Conservation (phyloP, 2,888 invertebrate species). For the Cephalotes varians region DNA sequence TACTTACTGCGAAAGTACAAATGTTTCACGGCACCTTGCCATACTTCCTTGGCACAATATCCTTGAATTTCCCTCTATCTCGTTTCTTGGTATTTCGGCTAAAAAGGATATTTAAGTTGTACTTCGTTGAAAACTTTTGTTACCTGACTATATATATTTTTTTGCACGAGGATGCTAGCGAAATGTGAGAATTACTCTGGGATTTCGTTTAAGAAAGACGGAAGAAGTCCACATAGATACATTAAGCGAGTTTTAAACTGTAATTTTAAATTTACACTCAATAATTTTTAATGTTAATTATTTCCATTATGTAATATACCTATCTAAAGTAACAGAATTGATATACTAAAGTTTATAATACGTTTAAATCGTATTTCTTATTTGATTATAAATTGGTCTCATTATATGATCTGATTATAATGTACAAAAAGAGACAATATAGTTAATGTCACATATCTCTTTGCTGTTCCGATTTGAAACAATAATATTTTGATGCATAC, state of each 20-base stretch:
- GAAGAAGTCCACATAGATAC: neutral
- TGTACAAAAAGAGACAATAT: neutral
- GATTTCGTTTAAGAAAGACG: slow-evolving; percentile 2
- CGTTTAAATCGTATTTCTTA: neutral
- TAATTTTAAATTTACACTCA: neutral
- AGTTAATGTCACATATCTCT: neutral
- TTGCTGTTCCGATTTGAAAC: neutral
- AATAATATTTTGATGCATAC: neutral
- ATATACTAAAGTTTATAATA: neutral
- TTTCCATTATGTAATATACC: neutral
- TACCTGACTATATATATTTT: slow-evolving; percentile 14
- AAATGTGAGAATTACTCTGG: neutral
- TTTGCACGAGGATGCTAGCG: neutral
- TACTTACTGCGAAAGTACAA: slow-evolving; percentile 31
- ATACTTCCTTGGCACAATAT: slow-evolving; percentile 25
- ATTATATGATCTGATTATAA: neutral
- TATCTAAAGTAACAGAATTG: neutral
- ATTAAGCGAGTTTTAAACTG: neutral
- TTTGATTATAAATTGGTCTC: neutral
- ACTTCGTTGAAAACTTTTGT: slow-evolving; percentile 47
- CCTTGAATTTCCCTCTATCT: slow-evolving; percentile 28
- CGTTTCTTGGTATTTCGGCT: slow-evolving; percentile 41
- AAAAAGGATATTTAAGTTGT: slow-evolving; percentile 33
- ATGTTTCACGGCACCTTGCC: slow-evolving; percentile 24
- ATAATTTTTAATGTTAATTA: too few relatives aligned